These are phyloP conservation scores for Oxyscelio sp. DNA, from an alignment of 2,888 invertebrate genomes.

Conservation along the genomic window DNA sequence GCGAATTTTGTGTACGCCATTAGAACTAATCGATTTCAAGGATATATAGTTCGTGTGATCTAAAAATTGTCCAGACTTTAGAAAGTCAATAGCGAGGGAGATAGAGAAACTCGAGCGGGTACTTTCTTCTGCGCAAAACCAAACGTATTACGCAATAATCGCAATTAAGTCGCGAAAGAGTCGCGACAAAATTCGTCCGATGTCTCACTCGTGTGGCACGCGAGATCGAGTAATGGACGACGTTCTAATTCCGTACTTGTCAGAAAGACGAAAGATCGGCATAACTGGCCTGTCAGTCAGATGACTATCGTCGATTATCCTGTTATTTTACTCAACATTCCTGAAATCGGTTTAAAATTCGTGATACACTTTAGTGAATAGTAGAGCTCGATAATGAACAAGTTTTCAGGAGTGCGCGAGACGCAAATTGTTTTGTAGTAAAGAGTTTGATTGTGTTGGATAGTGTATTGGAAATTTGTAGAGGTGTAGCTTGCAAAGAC, in stretches of 20 bases:
- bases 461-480: too few relatives aligned
- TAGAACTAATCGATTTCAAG: slow-evolving; percentile 49
- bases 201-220: slow-evolving; percentile 61
- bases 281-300: slow-evolving; percentile 77
- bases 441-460: too few relatives aligned
- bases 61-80: slow-evolving; percentile 52
- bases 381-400: too few relatives aligned
- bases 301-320: slow-evolving; percentile 62
- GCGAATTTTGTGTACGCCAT: slow-evolving; percentile 36
- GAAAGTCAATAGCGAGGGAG: slow-evolving; percentile 30
- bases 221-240: slow-evolving; percentile 58
- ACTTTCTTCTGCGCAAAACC: slow-evolving; percentile 10
- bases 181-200: slow-evolving; percentile 32
- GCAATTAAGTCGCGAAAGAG: neutral
- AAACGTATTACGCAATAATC: slow-evolving; percentile 7
- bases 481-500: too few relatives aligned
- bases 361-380: too few relatives aligned
- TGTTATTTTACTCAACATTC: slow-evolving; percentile 25
- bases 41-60: slow-evolving; percentile 46
- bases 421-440: too few relatives aligned
- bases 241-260: slow-evolving; percentile 77
- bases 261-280: slow-evolving; percentile 71
- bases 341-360: slow-evolving; percentile 24
- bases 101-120: slow-evolving; percentile 13
- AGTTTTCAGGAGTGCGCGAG: too few relatives aligned